Percentiles rank a stretch among this genome's conserved stretches.
These are phyloP conservation scores for Pycnonotus jocosus DNA, from an alignment of 2,113 vertebrate species.

Conservation along the genomic window DNA sequence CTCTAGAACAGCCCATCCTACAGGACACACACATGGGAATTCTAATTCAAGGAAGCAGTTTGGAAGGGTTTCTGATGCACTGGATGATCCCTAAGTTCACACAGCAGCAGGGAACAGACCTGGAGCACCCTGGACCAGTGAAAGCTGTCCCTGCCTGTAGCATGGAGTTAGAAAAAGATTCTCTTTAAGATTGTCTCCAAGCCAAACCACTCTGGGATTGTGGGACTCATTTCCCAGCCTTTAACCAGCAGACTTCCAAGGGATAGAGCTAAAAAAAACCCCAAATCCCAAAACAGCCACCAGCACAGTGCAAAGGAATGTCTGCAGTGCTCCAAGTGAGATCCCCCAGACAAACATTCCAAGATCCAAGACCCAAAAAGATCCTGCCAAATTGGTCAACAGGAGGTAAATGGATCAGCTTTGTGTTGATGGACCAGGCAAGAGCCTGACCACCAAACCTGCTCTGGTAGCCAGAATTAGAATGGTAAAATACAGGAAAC, in stretches of 20 bases:
- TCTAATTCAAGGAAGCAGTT: not conserved
- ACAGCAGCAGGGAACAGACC: not conserved
- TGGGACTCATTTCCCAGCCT: not conserved
- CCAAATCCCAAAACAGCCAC: not conserved
- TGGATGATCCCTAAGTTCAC: not conserved
- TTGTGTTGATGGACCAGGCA: not conserved
- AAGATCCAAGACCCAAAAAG: not conserved
- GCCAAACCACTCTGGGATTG: not conserved
- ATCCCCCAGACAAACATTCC: not conserved
- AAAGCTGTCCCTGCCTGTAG: not conserved
- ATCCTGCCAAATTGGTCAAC: not conserved
- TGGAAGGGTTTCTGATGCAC: not conserved
- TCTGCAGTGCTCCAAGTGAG: not conserved
- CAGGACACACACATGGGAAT: accelerated
- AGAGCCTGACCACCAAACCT: not conserved
- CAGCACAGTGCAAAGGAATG: not conserved
- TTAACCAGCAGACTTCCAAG: not conserved
- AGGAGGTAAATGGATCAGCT: not conserved
- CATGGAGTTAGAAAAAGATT: not conserved
- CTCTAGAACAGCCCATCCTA: accelerated
- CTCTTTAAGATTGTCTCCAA: too few relatives aligned
- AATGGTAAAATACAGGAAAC: not conserved
- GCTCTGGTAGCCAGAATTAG: not conserved
- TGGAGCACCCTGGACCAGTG: accelerated
- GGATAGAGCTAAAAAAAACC: not conserved